These are phyloP conservation scores for Ceratina japonica DNA, from an alignment of 1,140 invertebrate species.

Conservation along the genomic window DNA sequence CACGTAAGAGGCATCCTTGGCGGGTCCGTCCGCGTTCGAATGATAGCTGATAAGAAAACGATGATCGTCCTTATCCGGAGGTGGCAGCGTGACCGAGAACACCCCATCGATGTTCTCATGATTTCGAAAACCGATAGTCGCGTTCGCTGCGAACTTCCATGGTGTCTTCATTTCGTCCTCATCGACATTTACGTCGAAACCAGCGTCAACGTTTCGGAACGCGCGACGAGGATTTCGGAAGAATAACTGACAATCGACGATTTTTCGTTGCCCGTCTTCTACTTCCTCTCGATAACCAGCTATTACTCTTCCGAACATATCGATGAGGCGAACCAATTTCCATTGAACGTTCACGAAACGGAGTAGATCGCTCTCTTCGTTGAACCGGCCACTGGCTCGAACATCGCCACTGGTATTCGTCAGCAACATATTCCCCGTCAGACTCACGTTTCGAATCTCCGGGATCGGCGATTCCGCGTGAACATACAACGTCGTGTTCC, in stretches of 20 bases:
- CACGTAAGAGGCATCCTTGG: slow-evolving; percentile 74
- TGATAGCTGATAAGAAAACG: slow-evolving; percentile 79
- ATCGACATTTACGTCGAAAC: slow-evolving; percentile 80
- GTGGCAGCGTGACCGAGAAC: slow-evolving; percentile 81
- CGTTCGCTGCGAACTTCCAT: slow-evolving; percentile 82
- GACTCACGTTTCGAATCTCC: slow-evolving; percentile 61
- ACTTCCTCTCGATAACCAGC: slow-evolving; percentile 50
- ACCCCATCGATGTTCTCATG: slow-evolving; percentile 78
- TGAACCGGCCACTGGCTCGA: slow-evolving; percentile 59
- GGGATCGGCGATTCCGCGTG: slow-evolving; percentile 64
- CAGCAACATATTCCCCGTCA: slow-evolving; percentile 68
- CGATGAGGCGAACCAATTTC: slow-evolving; percentile 62
- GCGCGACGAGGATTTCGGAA: slow-evolving; percentile 79
- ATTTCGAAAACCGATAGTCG: slow-evolving; percentile 78
- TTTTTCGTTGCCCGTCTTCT: slow-evolving; percentile 70
- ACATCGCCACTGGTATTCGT: slow-evolving; percentile 61
- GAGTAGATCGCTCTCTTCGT: slow-evolving; percentile 58
- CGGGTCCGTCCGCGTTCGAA: slow-evolving; percentile 67
- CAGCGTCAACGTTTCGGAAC: slow-evolving; percentile 77
- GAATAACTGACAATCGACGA: slow-evolving; percentile 77
- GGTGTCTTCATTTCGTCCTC: slow-evolving; percentile 57
- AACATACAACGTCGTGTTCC: slow-evolving; percentile 69
- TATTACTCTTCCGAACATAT: slow-evolving; percentile 68
- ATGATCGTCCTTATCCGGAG: slow-evolving; percentile 83
- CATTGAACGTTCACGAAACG: slow-evolving; percentile 59